Conservation (phyloP, 1,140 invertebrate species). For the Zaprionus africanus region DNA sequence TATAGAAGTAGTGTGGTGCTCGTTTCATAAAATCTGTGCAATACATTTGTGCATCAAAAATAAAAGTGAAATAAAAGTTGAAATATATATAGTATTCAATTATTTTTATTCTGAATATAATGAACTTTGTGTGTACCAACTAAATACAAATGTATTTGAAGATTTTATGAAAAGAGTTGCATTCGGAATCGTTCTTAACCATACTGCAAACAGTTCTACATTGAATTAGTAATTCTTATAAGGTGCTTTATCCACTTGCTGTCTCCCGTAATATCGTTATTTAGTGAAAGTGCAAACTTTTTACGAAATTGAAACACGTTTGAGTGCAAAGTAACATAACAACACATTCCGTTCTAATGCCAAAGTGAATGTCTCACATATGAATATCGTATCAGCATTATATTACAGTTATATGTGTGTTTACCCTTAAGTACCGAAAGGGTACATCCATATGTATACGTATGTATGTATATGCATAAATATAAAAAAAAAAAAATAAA, state of each 20-base stretch:
- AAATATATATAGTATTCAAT: neutral
- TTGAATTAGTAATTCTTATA: slow-evolving; percentile 37
- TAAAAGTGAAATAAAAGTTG: slow-evolving; percentile 4
- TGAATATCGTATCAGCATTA: slow-evolving; percentile 76
- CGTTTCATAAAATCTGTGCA: slow-evolving; percentile 67
- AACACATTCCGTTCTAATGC: slow-evolving; percentile 23
- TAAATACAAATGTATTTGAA: slow-evolving; percentile 32
- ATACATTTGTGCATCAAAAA: slow-evolving; percentile 53
- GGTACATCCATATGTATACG: slow-evolving; percentile 3
- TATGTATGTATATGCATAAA: slow-evolving; percentile 32
- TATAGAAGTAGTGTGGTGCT: slow-evolving; percentile 56
- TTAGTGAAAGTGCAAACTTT: slow-evolving; percentile 51
- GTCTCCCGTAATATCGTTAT: slow-evolving; percentile 56
- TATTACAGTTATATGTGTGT: slow-evolving; percentile 16
- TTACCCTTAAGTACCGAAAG: slow-evolving; percentile 9
- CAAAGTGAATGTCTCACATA: slow-evolving; percentile 53
- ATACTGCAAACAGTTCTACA: slow-evolving; percentile 23
- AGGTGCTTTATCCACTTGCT: slow-evolving; percentile 74
- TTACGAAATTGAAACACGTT: slow-evolving; percentile 84
- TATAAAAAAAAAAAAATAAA: slow-evolving; percentile 1
- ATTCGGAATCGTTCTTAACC: slow-evolving; percentile 21
- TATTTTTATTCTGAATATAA: neutral
- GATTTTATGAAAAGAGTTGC: slow-evolving; percentile 50
- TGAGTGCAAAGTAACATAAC: slow-evolving; percentile 68
- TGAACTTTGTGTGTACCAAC: neutral